phyloP scores from a whole-genome alignment of 2,888 invertebrate genomes.

The Mylabris sibirica region DNA sequence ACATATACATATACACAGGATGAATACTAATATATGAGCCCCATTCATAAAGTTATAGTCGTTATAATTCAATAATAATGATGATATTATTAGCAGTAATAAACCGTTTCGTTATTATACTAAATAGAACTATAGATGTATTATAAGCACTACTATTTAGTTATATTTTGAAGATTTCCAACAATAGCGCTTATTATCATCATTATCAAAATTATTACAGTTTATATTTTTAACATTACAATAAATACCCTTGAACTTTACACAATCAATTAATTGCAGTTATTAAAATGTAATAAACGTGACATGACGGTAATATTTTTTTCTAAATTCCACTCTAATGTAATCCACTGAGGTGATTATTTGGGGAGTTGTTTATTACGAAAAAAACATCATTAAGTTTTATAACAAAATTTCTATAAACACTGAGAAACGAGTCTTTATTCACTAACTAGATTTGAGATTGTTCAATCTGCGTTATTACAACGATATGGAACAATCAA shows the following conservation, averaged over 20 bases:
- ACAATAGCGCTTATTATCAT: too few species aligned
- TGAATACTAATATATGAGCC: not conserved
- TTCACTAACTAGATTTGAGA: not conserved
- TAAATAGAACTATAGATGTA: not conserved
- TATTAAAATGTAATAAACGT: not conserved
- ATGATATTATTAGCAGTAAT: conserved; percentile 14
- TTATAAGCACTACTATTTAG: too few species aligned
- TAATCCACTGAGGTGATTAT: not conserved
- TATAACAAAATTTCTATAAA: too few species aligned
- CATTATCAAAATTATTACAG: not conserved
- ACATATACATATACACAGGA: too few species aligned
- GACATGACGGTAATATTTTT: not conserved
- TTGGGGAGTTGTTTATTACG: too few species aligned
- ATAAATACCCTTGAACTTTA: not conserved
- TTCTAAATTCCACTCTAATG: not conserved
- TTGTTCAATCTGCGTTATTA: not conserved
- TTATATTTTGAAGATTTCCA: too few species aligned
- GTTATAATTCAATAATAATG: conserved; percentile 17
- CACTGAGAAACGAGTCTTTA: too few species aligned
- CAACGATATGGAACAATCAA: not conserved
- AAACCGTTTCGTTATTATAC: not conserved
- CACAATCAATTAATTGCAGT: conserved; percentile 1
- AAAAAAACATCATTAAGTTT: too few species aligned
- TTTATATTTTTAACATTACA: not conserved
- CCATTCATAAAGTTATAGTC: conserved; percentile 12